A percentile compares a stretch with the other conserved stretches of the same genome.
These are phyloP conservation scores for Dinocampus coccinellae DNA, from an alignment of 2,888 invertebrate species.

Conservation along the genomic window DNA sequence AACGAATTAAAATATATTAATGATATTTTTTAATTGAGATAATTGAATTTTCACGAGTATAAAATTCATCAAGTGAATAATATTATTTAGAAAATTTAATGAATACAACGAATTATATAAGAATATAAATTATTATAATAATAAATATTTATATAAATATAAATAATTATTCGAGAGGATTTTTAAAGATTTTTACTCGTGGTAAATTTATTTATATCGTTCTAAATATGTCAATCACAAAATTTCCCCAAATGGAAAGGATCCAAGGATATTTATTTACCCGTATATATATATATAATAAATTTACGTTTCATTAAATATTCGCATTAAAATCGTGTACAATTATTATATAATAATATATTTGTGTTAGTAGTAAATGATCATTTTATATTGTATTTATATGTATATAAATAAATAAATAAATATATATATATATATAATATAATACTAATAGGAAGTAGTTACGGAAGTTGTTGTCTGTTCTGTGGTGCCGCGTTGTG, in stretches of 20 bases:
- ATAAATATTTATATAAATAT: neutral
- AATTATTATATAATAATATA: neutral
- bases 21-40: no score
- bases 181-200: conserved; percentile 2
- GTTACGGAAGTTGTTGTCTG: neutral
- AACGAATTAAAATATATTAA: no score
- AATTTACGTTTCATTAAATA: neutral
- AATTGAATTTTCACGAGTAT: no score
- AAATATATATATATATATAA: no score
- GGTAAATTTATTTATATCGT: conserved; percentile 23
- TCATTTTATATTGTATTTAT: no score
- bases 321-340: neutral
- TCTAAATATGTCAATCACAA: conserved; percentile 48
- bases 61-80: no score
- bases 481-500: conserved; percentile 56
- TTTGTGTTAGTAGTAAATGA: no score
- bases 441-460: neutral
- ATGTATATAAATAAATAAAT: neutral
- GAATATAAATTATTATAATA: no score
- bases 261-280: conserved; percentile 51
- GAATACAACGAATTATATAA: no score
- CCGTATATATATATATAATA: conserved; percentile 6
- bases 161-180: conserved; percentile 4
- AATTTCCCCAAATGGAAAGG: conserved; percentile 50
- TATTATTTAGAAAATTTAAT: no score